phyloP scores from a whole-genome alignment of 2,113 vertebrate species.

The Orthonyx spaldingii region DNA sequence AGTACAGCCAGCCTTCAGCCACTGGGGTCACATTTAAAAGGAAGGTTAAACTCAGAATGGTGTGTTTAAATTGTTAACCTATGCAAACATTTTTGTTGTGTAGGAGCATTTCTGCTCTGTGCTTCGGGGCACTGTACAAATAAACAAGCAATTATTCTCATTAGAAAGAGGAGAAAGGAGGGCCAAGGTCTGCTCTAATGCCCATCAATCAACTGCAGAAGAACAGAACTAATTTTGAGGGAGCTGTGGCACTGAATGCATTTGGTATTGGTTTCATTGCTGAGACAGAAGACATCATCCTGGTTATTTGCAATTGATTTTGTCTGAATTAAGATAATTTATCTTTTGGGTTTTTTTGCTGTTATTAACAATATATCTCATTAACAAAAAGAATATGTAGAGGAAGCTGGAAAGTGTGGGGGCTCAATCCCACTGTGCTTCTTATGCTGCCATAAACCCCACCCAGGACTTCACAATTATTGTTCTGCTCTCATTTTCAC shows the following conservation, averaged over 20 bases:
- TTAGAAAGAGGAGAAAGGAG: neutral
- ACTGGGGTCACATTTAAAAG: neutral
- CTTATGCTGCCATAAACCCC: neutral
- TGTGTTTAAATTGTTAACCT: neutral
- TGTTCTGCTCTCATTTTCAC: neutral
- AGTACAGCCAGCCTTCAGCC: neutral
- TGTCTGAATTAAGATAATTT: neutral
- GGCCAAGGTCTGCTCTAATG: neutral
- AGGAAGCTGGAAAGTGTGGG: slow-evolving; percentile 77
- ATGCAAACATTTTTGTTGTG: neutral
- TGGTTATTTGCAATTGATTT: neutral
- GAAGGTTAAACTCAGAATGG: neutral
- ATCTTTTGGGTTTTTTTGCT: neutral
- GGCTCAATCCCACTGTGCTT: slow-evolving; percentile 77
- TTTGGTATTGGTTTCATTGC: neutral
- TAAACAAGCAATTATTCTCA: neutral
- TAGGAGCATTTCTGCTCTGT: neutral
- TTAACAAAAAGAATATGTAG: slow-evolving; percentile 3
- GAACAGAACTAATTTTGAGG: neutral
- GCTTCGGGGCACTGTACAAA: neutral
- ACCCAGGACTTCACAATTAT: neutral
- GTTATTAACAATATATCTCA: neutral
- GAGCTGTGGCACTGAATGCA: neutral
- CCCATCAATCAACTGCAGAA: neutral
- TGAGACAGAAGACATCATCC: neutral